phyloP scores from a whole-genome alignment of 2,113 vertebrate species.

The Anas platyrhynchos region DNA sequence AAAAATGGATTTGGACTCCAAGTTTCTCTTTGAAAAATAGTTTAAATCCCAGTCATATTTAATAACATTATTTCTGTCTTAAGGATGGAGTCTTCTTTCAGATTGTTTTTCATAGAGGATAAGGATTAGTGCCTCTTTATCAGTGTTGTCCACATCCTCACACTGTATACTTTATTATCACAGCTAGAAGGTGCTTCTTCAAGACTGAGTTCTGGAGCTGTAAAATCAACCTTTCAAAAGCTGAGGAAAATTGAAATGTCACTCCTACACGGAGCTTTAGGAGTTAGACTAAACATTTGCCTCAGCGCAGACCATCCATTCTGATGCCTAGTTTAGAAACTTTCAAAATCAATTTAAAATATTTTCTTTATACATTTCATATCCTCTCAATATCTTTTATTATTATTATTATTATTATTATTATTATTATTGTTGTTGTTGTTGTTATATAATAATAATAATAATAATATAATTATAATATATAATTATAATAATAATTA shows the following conservation, averaged over 20 bases:
- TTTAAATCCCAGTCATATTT: conserved; percentile 23
- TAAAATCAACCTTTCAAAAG: conserved; percentile 59
- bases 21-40: conserved; percentile 43
- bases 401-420: not conserved
- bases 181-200: conserved; percentile 49
- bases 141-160: conserved; percentile 29
- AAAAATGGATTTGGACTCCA: conserved; percentile 26
- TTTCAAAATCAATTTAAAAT: conserved; percentile 60
- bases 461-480: too few species aligned
- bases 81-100: conserved; percentile 36
- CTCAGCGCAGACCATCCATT: conserved; percentile 26
- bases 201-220: conserved; percentile 54
- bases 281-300: conserved; percentile 48
- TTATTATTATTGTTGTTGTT: not conserved
- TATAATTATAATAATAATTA: too few species aligned
- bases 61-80: conserved; percentile 1
- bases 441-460: too few species aligned
- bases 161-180: conserved; percentile 43
- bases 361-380: conserved; percentile 46
- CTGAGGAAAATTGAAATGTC: conserved; percentile 69
- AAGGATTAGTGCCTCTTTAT: conserved; percentile 62
- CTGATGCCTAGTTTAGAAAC: conserved; percentile 56
- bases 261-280: conserved; percentile 37
- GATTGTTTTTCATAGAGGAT: conserved; percentile 40
- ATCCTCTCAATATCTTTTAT: not conserved